These are phyloP conservation scores for Nezara viridula DNA, from an alignment of 2,888 invertebrate species.

Conservation along the genomic window DNA sequence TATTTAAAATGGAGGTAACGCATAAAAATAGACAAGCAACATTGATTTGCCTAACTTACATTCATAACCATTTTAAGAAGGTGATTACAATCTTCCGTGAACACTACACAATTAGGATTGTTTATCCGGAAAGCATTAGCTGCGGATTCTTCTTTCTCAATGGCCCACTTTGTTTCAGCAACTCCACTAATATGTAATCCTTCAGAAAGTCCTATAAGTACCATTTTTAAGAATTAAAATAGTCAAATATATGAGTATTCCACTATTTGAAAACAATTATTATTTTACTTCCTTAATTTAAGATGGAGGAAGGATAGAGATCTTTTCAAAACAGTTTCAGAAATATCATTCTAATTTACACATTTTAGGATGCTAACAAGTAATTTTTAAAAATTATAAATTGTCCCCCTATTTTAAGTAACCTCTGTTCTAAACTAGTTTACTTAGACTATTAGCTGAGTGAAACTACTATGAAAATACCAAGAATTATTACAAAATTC, in stretches of 20 bases:
- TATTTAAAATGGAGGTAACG: background rate
- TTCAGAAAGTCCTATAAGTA: constrained; percentile 76
- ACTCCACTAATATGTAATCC: constrained; percentile 80
- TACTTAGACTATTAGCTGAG: too few species aligned
- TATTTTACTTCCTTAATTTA: background rate
- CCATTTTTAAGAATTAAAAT: background rate
- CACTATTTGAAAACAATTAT: background rate
- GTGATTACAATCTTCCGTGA: constrained; percentile 85
- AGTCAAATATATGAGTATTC: background rate
- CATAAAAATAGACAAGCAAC: background rate
- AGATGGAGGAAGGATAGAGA: background rate
- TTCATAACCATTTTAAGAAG: constrained; percentile 79
- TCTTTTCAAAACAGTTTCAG: background rate
- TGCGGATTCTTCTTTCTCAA: constrained; percentile 83
- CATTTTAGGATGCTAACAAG: too few species aligned
- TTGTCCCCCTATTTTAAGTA: too few species aligned
- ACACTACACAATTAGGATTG: constrained; percentile 80
- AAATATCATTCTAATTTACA: too few species aligned
- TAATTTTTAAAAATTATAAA: too few species aligned
- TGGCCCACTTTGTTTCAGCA: constrained; percentile 83
- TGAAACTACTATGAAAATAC: too few species aligned
- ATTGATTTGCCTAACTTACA: constrained; percentile 67
- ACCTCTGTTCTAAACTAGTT: too few species aligned
- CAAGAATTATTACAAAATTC: too few species aligned
- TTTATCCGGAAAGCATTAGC: constrained; percentile 85